Percentiles rank a stretch among this genome's conserved stretches.
phyloP scores from a whole-genome alignment of 1,140 invertebrate species.

The Habropoda laboriosa region DNA sequence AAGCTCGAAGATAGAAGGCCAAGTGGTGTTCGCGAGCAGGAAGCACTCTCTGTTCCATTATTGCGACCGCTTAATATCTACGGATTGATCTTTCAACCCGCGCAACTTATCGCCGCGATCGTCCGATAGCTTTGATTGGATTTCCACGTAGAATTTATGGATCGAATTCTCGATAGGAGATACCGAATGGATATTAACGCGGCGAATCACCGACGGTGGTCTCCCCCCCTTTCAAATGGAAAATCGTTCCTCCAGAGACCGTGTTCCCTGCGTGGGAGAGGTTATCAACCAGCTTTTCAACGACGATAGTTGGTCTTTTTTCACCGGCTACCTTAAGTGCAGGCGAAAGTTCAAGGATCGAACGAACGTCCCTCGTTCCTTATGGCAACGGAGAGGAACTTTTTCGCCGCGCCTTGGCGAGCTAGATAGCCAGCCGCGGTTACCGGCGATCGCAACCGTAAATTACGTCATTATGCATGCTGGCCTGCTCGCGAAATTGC shows the following conservation, averaged over 20 bases:
- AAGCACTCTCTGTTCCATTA: conserved; percentile 11
- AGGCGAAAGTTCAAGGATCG: conserved; percentile 3
- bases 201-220: too few relatives aligned
- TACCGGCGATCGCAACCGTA: conserved; percentile 24
- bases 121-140: conserved; percentile 25
- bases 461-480: conserved; percentile 48
- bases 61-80: conserved; percentile 1
- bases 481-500: not conserved
- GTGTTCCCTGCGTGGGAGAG: too few relatives aligned
- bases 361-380: not conserved
- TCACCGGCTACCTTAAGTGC: not conserved
- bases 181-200: not conserved
- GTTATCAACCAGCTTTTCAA: too few relatives aligned
- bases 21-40: conserved; percentile 16
- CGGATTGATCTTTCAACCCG: conserved; percentile 10
- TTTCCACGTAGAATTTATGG: conserved; percentile 9
- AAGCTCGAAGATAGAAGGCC: too few relatives aligned
- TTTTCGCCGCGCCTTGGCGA: not conserved
- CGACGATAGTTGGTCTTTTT: too few relatives aligned
- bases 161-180: conserved; percentile 4
- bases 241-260: too few relatives aligned
- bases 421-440: not conserved
- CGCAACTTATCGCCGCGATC: conserved; percentile 1
- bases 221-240: too few relatives aligned
- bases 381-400: not conserved